A percentile compares a stretch with the other conserved stretches of the same genome.
These are phyloP conservation scores for Valencia hispanica DNA, from an alignment of 2,797 vertebrate genomes.

Conservation along the genomic window DNA sequence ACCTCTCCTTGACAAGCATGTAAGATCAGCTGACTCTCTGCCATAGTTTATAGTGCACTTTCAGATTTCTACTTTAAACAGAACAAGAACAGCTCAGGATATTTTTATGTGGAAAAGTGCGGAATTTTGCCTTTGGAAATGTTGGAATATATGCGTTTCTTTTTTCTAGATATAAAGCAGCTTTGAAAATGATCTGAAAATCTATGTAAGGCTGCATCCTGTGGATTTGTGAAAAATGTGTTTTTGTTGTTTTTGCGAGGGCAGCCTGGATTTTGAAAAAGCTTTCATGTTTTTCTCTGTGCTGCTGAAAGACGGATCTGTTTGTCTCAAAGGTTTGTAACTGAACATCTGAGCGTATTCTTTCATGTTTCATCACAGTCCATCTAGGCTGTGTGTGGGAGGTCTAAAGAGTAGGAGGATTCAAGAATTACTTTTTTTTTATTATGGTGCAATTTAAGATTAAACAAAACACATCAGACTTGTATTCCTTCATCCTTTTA, in stretches of 20 bases:
- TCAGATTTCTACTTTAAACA: not conserved
- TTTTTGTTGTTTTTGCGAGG: not conserved
- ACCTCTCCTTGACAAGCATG: too few species aligned
- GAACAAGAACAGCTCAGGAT: not conserved
- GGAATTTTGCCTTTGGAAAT: not conserved
- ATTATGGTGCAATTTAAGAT: constrained; percentile 18
- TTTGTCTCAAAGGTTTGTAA: constrained; percentile 27
- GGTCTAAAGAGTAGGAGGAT: constrained; percentile 39
- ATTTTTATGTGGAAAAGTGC: too few species aligned
- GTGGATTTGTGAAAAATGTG: constrained; percentile 1
- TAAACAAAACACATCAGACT: not conserved
- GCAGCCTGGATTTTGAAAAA: not conserved
- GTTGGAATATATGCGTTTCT: constrained; percentile 2
- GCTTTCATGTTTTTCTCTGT: constrained; percentile 2
- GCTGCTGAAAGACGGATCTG: constrained; percentile 2
- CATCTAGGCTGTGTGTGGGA: constrained; percentile 34
- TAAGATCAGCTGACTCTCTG: not conserved
- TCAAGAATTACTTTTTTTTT: constrained; percentile 22
- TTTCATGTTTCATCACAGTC: constrained; percentile 23
- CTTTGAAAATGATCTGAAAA: not conserved
- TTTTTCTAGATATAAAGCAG: constrained; percentile 3
- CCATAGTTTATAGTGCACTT: not conserved
- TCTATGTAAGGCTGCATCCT: constrained; percentile 17
- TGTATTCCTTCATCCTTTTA: constrained; percentile 17
- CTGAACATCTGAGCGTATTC: constrained; percentile 16